Percentiles rank a stretch among this genome's conserved stretches.
These are phyloP conservation scores for Psilopsiagon aurifrons DNA, from an alignment of 2,113 vertebrate genomes.

Conservation along the genomic window DNA sequence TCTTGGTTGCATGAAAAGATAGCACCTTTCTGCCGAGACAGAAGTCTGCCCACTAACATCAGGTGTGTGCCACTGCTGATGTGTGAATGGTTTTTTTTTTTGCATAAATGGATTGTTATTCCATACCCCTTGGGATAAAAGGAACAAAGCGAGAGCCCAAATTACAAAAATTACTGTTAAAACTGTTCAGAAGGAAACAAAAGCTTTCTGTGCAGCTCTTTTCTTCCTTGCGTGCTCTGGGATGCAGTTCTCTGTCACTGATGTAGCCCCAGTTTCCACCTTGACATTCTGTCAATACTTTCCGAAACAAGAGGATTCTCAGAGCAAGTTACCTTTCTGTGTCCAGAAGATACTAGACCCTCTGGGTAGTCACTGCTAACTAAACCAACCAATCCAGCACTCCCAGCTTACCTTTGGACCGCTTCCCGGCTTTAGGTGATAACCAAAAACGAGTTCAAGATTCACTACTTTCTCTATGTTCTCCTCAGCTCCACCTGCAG, in stretches of 20 bases:
- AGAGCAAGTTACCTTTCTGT: not conserved
- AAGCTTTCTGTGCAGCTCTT: not conserved
- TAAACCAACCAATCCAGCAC: not conserved
- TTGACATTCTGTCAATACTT: not conserved
- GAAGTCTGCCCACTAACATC: not conserved
- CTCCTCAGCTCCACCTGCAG: conserved; percentile 79
- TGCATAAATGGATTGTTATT: not conserved
- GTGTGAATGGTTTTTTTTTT: not conserved
- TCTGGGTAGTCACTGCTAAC: not conserved
- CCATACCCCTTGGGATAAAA: not conserved
- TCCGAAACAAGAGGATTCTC: not conserved
- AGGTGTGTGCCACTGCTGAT: not conserved
- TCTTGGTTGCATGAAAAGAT: not conserved
- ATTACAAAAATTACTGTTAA: not conserved
- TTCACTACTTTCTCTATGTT: conserved; percentile 85
- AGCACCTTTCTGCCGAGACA: not conserved
- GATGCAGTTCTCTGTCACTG: not conserved
- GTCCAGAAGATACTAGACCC: not conserved
- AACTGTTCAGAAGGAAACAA: not conserved
- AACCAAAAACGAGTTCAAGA: conserved; percentile 96
- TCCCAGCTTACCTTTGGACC: conserved; percentile 82
- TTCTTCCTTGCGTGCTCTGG: not conserved
- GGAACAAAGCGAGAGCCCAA: not conserved
- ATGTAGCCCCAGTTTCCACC: not conserved
- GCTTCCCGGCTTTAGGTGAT: conserved; percentile 92